phyloP scores from a whole-genome alignment of 2,888 invertebrate species.

The Eueremaeus valkanovi region DNA sequence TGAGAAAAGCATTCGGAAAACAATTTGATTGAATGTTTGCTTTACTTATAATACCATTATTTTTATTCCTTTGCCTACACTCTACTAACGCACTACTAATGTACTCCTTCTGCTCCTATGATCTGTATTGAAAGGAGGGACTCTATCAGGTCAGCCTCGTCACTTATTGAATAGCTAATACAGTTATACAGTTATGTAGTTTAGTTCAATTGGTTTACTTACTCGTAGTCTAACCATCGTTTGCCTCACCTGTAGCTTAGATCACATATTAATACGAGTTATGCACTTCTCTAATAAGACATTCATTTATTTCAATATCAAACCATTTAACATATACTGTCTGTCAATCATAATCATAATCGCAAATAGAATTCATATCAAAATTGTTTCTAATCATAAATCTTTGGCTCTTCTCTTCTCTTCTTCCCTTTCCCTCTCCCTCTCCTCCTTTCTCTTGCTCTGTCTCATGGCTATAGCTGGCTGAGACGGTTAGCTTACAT shows the following conservation, averaged over 20 bases:
- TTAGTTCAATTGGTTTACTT: background rate
- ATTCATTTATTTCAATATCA: background rate
- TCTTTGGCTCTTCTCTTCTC: background rate
- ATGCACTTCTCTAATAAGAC: background rate
- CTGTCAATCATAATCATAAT: conserved; percentile 23
- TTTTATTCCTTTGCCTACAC: background rate
- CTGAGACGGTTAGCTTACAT: conserved; percentile 96
- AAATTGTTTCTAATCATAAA: background rate
- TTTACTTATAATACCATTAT: conserved; percentile 26
- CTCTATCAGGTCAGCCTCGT: conserved; percentile 37
- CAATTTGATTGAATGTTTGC: conserved; percentile 35
- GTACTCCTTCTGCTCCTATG: background rate
- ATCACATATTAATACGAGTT: background rate
- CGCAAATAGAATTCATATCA: background rate
- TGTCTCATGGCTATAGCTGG: no score
- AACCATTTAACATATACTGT: conserved; percentile 3
- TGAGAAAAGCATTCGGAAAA: conserved; percentile 35
- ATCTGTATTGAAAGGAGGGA: conserved; percentile 30
- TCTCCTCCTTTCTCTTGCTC: background rate
- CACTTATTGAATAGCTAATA: background rate
- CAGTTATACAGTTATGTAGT: no score
- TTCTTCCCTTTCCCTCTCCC: background rate
- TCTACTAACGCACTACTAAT: background rate
- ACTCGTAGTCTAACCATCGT: background rate
- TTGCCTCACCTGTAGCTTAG: background rate